Conservation (phyloP, 1,140 invertebrate species). For the Macrobrachium rosenbergii region DNA sequence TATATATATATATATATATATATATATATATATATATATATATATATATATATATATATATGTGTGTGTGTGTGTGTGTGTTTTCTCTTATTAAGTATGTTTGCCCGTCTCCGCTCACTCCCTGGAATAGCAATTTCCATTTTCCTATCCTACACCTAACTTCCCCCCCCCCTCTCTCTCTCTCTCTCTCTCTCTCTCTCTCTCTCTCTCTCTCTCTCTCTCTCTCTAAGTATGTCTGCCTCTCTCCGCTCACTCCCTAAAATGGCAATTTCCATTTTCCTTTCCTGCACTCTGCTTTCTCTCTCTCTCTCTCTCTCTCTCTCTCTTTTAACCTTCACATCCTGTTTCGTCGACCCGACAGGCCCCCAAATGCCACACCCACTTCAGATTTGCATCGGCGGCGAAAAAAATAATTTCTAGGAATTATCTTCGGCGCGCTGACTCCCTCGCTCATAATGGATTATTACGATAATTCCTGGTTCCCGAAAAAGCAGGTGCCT, state of each 20-base stretch:
- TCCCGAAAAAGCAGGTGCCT: no score
- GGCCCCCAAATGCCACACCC: not conserved
- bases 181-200: slow-evolving; percentile 20
- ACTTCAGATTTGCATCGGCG: no score
- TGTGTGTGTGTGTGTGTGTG: no score
- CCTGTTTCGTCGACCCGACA: not conserved
- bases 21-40: no score
- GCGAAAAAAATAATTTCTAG: no score
- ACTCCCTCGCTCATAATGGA: no score
- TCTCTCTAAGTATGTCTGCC: not conserved
- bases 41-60: no score
- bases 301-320: slow-evolving; percentile 24
- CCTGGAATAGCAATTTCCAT: not conserved
- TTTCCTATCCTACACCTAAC: not conserved
- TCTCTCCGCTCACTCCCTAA: not conserved
- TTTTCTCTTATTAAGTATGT: no score
- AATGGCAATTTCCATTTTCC: not conserved
- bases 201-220: not conserved
- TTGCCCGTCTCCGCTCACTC: no score
- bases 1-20: no score
- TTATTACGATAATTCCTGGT: no score
- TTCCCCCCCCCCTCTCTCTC: not conserved
- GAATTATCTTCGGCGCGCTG: no score
- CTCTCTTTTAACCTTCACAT: not conserved
- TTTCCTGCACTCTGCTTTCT: not conserved